A percentile compares a stretch with the other conserved stretches of the same genome.
These are phyloP conservation scores for Heterotilapia buettikoferi DNA, from an alignment of 2,113 vertebrate species.

Conservation along the genomic window DNA sequence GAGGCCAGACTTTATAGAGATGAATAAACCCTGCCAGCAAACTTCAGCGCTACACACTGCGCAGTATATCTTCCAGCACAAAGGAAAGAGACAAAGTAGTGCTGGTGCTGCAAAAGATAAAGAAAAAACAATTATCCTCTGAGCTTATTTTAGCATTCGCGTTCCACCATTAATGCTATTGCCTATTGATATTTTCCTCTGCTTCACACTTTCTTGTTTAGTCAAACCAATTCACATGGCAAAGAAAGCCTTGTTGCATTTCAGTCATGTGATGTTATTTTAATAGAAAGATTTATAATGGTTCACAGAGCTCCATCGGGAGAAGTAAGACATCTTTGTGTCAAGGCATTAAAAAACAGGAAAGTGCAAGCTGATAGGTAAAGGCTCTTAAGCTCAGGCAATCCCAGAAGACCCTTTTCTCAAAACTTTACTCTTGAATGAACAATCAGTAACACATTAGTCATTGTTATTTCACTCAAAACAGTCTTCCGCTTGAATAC, in stretches of 20 bases:
- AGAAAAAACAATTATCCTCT: background rate
- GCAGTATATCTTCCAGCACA: background rate
- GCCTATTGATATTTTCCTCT: background rate
- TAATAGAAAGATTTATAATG: background rate
- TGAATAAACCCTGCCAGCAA: slow-evolving; percentile 16
- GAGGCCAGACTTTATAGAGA: slow-evolving; percentile 34
- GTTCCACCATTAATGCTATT: background rate
- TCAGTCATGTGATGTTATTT: background rate
- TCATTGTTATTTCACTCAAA: background rate
- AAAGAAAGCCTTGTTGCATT: background rate
- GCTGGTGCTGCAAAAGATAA: background rate
- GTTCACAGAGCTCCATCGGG: background rate
- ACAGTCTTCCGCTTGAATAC: background rate
- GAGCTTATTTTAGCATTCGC: background rate
- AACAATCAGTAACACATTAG: background rate
- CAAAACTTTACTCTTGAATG: background rate
- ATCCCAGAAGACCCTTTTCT: background rate
- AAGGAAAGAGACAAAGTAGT: background rate
- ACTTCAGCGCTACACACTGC: background rate
- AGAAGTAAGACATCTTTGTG: background rate
- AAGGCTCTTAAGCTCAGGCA: background rate
- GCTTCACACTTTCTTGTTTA: background rate
- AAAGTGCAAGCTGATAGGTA: background rate
- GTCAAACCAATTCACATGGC: background rate
- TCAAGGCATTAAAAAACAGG: background rate